Base-by-base conservation (phyloP, 2,888 invertebrate species). In the Trilocha varians region DNA sequence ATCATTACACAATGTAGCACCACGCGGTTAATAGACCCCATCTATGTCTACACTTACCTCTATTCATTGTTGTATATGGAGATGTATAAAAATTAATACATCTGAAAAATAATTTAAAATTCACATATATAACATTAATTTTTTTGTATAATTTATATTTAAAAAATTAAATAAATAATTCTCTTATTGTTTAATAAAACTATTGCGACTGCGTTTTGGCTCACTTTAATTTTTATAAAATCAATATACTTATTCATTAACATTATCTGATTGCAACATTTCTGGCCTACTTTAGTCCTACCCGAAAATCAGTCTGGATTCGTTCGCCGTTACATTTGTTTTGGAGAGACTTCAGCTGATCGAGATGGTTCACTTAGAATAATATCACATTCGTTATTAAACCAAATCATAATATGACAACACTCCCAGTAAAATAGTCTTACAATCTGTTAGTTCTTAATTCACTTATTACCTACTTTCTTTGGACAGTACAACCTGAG, bases 21-120 rank as follows among this genome's bases (percentile, higher is more conserved):
- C 85, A 83, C 84, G 74, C 85, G 62, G 78, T 84, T 84, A 84
- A 80, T 79, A 82, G 82, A 84, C 80, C n/a, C 83, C 83, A 78
- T 79, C 83, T 82, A 84, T 73, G 57, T 59, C 67, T 67, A 84
- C 78, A 70, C 82, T 82, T 84, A 84, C 80, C 78, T 70, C 71
- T 83, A 82, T 78, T 78, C 76, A 74, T 65, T 73, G 68, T 79
- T 84, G 83, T 84, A 83, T 78, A 84, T 78, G 78, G 79, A 73
- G 80, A 76, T 76, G 79, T 84, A 85, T 79, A 85, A 83, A 85
- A 83, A 79, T 77, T 70, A 82, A 78, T 83, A 80, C 78, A 80
- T 84, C 82, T 83, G 84, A 80, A 80, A 82, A 83, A 83, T 83
- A 75, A 85, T 80, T 82, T 80, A 79, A 78, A 70, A 67, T 76